These are phyloP conservation scores for Melanotaenia trifasciata DNA, from an alignment of 2,797 vertebrate genomes.

Conservation along the genomic window DNA sequence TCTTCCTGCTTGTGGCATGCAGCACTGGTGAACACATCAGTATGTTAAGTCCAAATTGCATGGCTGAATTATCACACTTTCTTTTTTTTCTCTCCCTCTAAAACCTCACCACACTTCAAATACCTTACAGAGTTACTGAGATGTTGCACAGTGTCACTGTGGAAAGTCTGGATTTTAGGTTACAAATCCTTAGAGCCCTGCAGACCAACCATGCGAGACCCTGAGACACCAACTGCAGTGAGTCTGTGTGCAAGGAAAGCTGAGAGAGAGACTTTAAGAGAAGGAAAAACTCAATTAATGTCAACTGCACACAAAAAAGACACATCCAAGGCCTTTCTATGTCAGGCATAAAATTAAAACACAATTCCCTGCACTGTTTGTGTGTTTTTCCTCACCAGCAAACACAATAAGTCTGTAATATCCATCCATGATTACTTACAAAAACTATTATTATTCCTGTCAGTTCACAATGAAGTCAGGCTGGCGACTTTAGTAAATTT, in stretches of 20 bases:
- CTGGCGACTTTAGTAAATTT: conserved; percentile 31
- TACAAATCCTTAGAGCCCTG: conserved; percentile 74
- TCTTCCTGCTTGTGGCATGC: conserved; percentile 26
- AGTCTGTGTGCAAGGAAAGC: conserved; percentile 16
- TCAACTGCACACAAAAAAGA: conserved; percentile 42
- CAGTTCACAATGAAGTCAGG: conserved; percentile 39
- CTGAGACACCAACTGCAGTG: conserved; percentile 62
- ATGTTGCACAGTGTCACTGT: conserved; percentile 60
- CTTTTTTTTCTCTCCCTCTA: neutral
- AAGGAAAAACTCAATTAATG: conserved; percentile 61
- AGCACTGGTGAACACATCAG: conserved; percentile 60
- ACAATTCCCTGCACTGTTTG: conserved; percentile 6
- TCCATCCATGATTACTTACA: conserved; percentile 56
- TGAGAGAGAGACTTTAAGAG: conserved; percentile 20
- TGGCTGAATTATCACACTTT: conserved; percentile 51
- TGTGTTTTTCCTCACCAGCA: conserved; percentile 7
- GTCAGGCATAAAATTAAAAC: conserved; percentile 58
- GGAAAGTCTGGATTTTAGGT: conserved; percentile 74
- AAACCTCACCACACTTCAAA: conserved; percentile 58
- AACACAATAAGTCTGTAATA: conserved; percentile 42
- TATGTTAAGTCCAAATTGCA: conserved; percentile 71
- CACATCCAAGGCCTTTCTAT: conserved; percentile 28
- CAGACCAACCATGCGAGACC: conserved; percentile 65
- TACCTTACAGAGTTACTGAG: conserved; percentile 58
- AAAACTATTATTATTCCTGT: conserved; percentile 55